Conservation (phyloP, 2,113 vertebrate species). For the Corynorhinus townsendii region DNA sequence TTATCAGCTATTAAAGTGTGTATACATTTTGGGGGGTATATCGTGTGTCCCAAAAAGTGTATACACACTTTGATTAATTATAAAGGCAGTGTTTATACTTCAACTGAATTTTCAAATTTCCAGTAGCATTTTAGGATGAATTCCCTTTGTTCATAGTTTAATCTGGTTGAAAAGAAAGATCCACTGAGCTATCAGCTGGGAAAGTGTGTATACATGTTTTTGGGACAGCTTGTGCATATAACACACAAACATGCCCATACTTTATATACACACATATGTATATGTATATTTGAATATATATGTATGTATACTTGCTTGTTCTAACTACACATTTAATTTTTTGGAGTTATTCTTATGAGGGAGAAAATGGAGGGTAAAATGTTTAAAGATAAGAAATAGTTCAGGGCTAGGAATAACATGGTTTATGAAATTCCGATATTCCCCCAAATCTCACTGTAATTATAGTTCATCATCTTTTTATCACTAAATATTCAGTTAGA, state of each 20-base stretch:
- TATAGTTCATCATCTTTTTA: background rate
- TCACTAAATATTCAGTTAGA: background rate
- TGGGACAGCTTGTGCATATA: background rate
- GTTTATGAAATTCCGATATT: background rate
- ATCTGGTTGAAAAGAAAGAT: too few species aligned
- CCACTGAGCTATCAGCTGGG: too few species aligned
- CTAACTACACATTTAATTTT: background rate
- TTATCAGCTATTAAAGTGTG: too few species aligned
- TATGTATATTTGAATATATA: background rate
- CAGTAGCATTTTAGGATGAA: too few species aligned
- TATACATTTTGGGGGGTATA: too few species aligned
- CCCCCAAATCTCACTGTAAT: background rate
- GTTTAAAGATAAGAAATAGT: background rate
- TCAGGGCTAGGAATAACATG: background rate
- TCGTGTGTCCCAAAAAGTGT: too few species aligned
- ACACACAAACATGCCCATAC: background rate
- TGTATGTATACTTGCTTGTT: background rate
- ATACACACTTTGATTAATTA: too few species aligned
- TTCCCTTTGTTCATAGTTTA: too few species aligned
- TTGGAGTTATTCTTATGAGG: background rate
- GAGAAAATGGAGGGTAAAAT: background rate
- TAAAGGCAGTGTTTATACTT: too few species aligned
- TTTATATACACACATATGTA: background rate
- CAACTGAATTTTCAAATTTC: too few species aligned
- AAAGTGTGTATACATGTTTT: too few species aligned